Evolutionary conservation across 2,888 invertebrate species (phyloP).

Genomic region (Volucella bombylans): DNA sequence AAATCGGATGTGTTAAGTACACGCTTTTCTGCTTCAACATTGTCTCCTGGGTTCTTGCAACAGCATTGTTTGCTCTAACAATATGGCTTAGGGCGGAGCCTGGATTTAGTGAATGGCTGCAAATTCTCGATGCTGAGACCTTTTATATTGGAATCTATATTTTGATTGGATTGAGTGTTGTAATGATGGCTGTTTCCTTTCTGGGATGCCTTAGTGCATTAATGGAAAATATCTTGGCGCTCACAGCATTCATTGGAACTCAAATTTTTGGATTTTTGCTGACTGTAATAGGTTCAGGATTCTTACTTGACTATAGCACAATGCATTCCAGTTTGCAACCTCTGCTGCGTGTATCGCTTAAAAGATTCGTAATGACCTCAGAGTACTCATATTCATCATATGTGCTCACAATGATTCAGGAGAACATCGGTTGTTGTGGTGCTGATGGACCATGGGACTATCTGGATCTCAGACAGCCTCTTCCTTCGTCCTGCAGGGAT

Average conservation of each 20-base stretch:
- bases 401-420: conserved; percentile 91
- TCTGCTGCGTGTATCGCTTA: conserved; percentile 87
- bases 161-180: conserved; percentile 87
- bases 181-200: conserved; percentile 90
- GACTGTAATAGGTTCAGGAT: conserved; percentile 88
- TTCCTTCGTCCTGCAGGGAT: conserved; percentile 92
- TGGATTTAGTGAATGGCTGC: conserved; percentile 92
- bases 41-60: conserved; percentile 90
- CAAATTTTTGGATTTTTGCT: conserved; percentile 88
- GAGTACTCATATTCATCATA: conserved; percentile 87
- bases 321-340: conserved; percentile 91
- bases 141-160: conserved; percentile 94
- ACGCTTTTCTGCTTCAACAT: conserved; percentile 91
- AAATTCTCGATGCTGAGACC: conserved; percentile 87
- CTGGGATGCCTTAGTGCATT: conserved; percentile 92
- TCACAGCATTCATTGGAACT: conserved; percentile 89
- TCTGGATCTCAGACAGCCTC: conserved; percentile 88
- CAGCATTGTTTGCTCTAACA: conserved; percentile 89
- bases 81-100: conserved; percentile 92
- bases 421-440: conserved; percentile 95
- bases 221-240: conserved; percentile 87
- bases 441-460: conserved; percentile 94
- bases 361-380: conserved; percentile 89
- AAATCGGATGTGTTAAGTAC: conserved; percentile 91
- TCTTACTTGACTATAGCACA: conserved; percentile 91